Base-by-base conservation (phyloP, 2,797 vertebrate species). In the Okamejei kenojei region DNA sequence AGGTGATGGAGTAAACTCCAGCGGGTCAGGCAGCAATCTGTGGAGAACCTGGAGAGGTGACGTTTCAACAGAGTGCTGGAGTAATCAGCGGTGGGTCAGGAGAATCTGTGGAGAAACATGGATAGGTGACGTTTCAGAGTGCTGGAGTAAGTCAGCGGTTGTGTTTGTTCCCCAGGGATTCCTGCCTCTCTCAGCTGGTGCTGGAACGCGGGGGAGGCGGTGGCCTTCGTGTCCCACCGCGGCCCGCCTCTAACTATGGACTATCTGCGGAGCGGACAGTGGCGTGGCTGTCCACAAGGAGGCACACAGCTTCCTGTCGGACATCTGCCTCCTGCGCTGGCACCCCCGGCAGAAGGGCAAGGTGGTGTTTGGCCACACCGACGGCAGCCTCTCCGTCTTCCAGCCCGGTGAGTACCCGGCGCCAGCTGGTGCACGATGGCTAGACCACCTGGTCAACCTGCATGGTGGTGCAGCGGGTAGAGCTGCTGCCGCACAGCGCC, bases 261-360 rank as follows among this genome's bases (percentile, higher is more conserved):
- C 96, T 71, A 95, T 98, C 68, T 97, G 97, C 1, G 98, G 98
- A 93, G 94, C 97, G 0, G 97, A 98, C 21, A 95, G 96, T 0
- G 97, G 98, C 2, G 97, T 99, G 74, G 97, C 96, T 0, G 96
- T 97, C 9, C 98, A 99, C 93, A 98, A 97, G 94, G 99, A 99
- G 8, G 98, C 98, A 29, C 98, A 99, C 93, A 98, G 97, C 94
- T 99, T 99, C 95, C 95, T 98, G 92, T 98, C 98, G 0, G 98
- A 99, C 94, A 97, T 99, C 95, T 98, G 97, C 93, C 95, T 98
- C 3, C 99, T 99, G 95, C 96, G 99, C 93, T 99, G 99, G 98
- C 98, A 99, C 93, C 97, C 98, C 0, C 95, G 96, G 93, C 98
- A 97, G 95, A 98, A 96, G 94, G 98, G 98, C 38, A 99, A 98